Evolutionary conservation across 64 coral and sea anemone genomes (phyloP).

Genomic region (Actinia tenebrosa): DNA sequence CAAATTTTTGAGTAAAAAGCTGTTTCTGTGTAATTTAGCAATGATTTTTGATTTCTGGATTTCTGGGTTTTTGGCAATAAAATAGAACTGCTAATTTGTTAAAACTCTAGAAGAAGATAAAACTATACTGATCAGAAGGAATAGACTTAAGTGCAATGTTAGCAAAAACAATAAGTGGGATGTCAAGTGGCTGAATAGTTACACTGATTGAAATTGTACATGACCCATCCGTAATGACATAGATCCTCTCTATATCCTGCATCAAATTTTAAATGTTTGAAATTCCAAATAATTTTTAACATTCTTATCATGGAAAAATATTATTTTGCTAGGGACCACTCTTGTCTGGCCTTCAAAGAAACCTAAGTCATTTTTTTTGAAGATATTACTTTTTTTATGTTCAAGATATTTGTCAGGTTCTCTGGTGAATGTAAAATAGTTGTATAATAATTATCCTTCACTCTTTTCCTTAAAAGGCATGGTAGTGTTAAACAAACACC

Average conservation of each 20-base stretch:
- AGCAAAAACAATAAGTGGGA: not conserved
- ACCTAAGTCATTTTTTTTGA: not conserved
- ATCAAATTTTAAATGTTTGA: not conserved
- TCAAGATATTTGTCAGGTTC: not conserved
- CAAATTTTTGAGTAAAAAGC: too few species aligned
- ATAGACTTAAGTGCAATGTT: not conserved
- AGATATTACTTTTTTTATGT: not conserved
- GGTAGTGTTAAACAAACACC: not conserved
- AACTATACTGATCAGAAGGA: not conserved
- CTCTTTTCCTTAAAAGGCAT: not conserved
- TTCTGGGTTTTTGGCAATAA: not conserved
- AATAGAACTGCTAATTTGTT: not conserved
- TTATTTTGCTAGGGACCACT: not conserved
- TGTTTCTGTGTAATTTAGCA: too few species aligned
- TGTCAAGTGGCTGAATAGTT: not conserved
- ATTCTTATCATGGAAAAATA: not conserved
- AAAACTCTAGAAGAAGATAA: not conserved
- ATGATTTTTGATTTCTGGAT: not conserved
- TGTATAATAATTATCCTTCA: not conserved
- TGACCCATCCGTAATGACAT: not conserved
- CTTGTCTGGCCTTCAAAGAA: not conserved
- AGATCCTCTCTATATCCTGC: not conserved
- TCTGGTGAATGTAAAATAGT: not conserved
- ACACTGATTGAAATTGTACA: not conserved
- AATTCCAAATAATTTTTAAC: not conserved